Evolutionary conservation across 2,113 vertebrate genomes (phyloP).

Genomic region (Leptocoma aspasia): DNA sequence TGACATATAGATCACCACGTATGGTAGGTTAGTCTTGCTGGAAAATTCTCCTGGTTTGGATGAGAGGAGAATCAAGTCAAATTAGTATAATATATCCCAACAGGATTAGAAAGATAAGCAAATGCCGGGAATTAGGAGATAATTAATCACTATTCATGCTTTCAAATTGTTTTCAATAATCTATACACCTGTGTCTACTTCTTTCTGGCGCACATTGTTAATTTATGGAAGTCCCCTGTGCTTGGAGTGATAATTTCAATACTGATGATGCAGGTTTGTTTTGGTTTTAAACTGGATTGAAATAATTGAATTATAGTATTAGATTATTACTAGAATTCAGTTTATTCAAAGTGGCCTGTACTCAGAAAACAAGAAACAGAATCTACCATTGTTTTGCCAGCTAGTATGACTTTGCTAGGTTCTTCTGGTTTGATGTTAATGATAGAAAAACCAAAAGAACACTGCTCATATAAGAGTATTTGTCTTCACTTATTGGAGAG

Average conservation of each 20-base stretch:
- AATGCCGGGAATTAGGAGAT: background rate
- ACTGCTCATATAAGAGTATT: background rate
- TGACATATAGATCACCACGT: background rate
- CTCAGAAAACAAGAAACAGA: background rate
- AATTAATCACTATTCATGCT: background rate
- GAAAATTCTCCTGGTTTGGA: background rate
- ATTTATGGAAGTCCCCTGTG: background rate
- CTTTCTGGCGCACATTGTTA: background rate
- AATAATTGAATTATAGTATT: background rate
- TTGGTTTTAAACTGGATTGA: background rate
- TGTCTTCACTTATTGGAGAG: background rate
- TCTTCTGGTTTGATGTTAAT: background rate
- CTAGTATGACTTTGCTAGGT: background rate
- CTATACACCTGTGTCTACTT: background rate
- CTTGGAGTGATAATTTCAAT: background rate
- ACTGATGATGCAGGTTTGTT: background rate
- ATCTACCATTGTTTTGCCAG: background rate
- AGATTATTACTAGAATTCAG: background rate
- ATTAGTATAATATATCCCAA: background rate
- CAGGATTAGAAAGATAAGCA: background rate
- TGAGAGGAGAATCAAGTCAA: background rate
- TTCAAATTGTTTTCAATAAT: background rate
- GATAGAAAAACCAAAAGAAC: background rate
- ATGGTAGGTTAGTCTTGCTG: background rate
- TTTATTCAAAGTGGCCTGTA: background rate